Base-by-base conservation (phyloP, 23 tunicate species). In the Oikopleura albicans region DNA sequence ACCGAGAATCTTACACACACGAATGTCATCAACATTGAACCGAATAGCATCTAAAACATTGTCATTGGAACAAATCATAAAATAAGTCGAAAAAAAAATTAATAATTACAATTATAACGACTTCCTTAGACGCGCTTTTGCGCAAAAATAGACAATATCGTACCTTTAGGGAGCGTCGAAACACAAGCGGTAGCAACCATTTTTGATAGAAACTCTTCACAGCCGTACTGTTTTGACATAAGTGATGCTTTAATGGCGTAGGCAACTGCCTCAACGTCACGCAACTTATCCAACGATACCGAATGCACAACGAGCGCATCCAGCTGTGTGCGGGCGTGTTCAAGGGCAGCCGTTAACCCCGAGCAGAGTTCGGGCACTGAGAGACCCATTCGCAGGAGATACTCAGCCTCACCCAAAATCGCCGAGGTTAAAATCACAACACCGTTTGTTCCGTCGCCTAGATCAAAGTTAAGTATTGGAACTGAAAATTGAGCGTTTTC, bases 401-500 rank as follows among this genome's bases (percentile, higher is more conserved):
- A 91, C 86, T 94, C 99, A 22, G 99, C 99, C 33, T 90, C 87
- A 39, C 84, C 76, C 12, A 94, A 86, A 75, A 94, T 83, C 0
- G 96, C 89, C 1, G 96, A 94, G 89, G 89, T 0, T 40, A 90
- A 59, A 40, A 31, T 85, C 59, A 84, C 79, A 41, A 90, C 96
- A 66, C 91, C 85, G 83, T 95, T 95, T 38, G 99, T 95, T 75
- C 99, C 99, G 87, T 95, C 99, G 0, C 99, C 99, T 71, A 29
- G 35, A 71, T 8, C n/a, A n/a, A n/a, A n/a, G n/a, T n/a, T n/a
- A n/a, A n/a, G n/a, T n/a, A n/a, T n/a, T n/a, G n/a, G n/a, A n/a
- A n/a, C n/a, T n/a, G n/a, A n/a, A n/a, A n/a, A n/a, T n/a, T n/a
- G n/a, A n/a, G n/a, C n/a, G n/a, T n/a, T n/a, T n/a, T n/a, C n/a